Evolutionary conservation across 2,797 vertebrate species (phyloP).

Genomic region (Pangasius krempfi): DNA sequence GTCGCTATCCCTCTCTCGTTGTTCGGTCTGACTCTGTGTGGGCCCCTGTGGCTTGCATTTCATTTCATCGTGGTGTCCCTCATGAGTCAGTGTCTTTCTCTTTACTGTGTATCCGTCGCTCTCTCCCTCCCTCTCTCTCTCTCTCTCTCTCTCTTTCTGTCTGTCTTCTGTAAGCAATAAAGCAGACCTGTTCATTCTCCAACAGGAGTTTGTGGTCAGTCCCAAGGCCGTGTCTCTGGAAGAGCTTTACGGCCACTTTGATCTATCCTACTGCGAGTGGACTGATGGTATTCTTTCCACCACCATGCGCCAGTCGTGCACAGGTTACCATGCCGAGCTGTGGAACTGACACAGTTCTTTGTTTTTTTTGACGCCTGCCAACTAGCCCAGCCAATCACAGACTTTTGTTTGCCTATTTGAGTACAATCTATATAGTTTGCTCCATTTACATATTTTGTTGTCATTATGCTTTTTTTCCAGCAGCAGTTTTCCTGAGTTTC

Average conservation of each 20-base stretch:
- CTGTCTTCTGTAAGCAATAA: slow-evolving; percentile 7
- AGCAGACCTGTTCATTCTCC: slow-evolving; percentile 24
- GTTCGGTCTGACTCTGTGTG: slow-evolving; percentile 3
- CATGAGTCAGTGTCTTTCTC: slow-evolving; percentile 22
- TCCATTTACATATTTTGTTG: slow-evolving; percentile 17
- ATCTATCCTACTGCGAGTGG: slow-evolving; percentile 28
- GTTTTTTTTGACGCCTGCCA: slow-evolving; percentile 23
- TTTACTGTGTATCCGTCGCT: background rate
- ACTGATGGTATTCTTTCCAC: slow-evolving; percentile 14
- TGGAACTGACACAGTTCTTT: background rate
- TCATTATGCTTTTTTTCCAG: background rate
- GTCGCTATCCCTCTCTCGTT: slow-evolving; percentile 9
- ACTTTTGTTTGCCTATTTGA: background rate
- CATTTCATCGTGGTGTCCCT: slow-evolving; percentile 19
- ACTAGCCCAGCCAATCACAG: background rate
- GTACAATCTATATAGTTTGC: background rate
- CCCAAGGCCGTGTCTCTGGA: slow-evolving; percentile 38
- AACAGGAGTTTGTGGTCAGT: slow-evolving; percentile 47
- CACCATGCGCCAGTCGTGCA: slow-evolving; percentile 31
- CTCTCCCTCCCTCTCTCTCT: background rate
- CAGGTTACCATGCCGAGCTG: slow-evolving; percentile 31
- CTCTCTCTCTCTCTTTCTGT: background rate
- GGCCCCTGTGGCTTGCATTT: slow-evolving; percentile 20
- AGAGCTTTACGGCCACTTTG: slow-evolving; percentile 43
- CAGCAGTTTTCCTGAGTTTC: background rate